Evolutionary conservation across 2,113 vertebrate genomes (phyloP).

Genomic region (Brienomyrus brachyistius): DNA sequence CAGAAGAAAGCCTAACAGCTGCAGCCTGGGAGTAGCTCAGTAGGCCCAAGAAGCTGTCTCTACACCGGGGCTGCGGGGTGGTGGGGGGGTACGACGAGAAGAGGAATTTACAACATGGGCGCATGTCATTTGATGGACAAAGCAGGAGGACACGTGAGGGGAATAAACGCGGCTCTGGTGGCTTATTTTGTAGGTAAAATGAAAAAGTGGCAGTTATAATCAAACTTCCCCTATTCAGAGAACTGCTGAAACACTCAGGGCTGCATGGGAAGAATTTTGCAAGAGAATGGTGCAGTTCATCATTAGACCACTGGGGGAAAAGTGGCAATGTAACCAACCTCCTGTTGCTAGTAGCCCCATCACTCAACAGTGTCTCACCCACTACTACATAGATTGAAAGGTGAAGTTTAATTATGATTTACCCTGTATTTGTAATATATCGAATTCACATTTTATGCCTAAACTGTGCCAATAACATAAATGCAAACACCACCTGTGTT

Average conservation of each 20-base stretch:
- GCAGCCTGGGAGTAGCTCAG: conserved; percentile 33
- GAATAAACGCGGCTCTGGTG: background rate
- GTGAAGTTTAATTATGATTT: background rate
- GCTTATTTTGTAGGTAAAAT: background rate
- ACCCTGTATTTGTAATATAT: background rate
- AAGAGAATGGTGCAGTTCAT: background rate
- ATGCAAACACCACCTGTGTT: background rate
- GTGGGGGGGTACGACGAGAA: conserved; percentile 33
- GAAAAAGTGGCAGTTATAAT: background rate
- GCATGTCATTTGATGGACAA: background rate
- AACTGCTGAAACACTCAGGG: background rate
- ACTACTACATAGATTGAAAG: background rate
- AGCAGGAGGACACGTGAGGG: background rate
- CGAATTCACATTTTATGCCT: background rate
- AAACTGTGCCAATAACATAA: background rate
- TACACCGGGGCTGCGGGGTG: conserved; percentile 34
- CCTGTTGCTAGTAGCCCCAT: background rate
- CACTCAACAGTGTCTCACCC: background rate
- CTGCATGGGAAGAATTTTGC: background rate
- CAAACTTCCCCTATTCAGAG: background rate
- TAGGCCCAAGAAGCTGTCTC: conserved; percentile 29
- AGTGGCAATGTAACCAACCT: background rate
- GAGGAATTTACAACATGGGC: background rate
- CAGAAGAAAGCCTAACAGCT: conserved; percentile 54
- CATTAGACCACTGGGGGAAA: background rate